Evolutionary conservation across 2,888 invertebrate species (phyloP), one percentile per base, ranked within the genome.

Genomic region (Lasioglossum leucozonium): DNA sequence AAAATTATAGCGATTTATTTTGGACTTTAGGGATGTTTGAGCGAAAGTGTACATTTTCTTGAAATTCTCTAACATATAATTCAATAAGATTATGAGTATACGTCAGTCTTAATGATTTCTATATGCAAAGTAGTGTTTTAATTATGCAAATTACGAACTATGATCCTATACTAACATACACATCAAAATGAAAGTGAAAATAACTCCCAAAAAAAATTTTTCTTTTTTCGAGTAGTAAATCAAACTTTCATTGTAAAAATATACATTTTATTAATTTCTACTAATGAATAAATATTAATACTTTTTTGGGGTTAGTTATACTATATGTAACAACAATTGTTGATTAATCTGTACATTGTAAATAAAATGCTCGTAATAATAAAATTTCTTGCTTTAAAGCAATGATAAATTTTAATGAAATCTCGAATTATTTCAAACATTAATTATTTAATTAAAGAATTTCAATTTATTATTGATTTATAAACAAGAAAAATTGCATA

Each of bases 1-100:
- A n/a, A n/a, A 55, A n/a, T n/a, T 11, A 55, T n/a, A 22, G 37
- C 40, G 5, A 8, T 34, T 34, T 11, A 40, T 69, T 69, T 69
- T 69, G 37, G 11, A 22, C 13, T 40, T 11, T n/a, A 40, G 69
- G 69, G 40, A 69, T 69, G 69, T n/a, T 69, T 40, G 0, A n/a
- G 40, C 69, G 40, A 69, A 69, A 69, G 69, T 69, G 11, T 69
- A 40, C n/a, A 22, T 69, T 40, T 40, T 69, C 37, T 40, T 22
- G n/a, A 40, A 69, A 67, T 67, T 37, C 67, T 37, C 37, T 69
- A 69, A 69, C 22, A 69, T 5, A 69, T 69, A 40, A 69, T 69
- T 69, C n/a, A 67, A 67, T 10, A 13, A 11, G n/a, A 40, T 69
- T 69, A 69, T 40, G n/a, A 40, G 22, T 40, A 69, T 11, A n/a